Conservation (phyloP, 2,797 vertebrate genomes). For the Menidia menidia region DNA sequence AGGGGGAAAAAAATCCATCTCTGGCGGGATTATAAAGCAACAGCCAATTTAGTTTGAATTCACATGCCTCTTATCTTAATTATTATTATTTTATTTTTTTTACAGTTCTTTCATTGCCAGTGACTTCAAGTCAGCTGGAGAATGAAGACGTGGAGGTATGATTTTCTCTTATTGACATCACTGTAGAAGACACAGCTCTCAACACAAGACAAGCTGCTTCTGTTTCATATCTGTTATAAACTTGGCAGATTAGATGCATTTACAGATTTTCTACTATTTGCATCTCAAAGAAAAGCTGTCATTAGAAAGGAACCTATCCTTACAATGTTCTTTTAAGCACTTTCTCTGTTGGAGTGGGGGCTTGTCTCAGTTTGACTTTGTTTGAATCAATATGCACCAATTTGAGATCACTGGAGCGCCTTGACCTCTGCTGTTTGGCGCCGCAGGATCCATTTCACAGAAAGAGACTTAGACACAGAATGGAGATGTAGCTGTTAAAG, state of each 20-base stretch:
- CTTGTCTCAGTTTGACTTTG: constrained; percentile 26
- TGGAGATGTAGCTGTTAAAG: constrained; percentile 6
- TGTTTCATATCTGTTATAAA: background rate
- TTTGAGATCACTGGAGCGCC: constrained; percentile 28
- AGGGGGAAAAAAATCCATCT: background rate
- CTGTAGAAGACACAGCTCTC: background rate
- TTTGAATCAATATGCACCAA: constrained; percentile 41
- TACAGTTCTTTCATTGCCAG: constrained; percentile 80
- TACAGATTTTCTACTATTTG: background rate
- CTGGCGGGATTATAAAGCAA: background rate
- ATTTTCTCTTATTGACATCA: background rate
- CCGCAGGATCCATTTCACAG: constrained; percentile 33
- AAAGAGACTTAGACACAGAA: background rate
- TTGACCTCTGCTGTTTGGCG: constrained; percentile 27
- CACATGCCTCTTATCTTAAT: background rate
- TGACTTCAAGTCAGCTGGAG: constrained; percentile 77
- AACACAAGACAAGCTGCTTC: background rate
- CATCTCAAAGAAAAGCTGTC: background rate
- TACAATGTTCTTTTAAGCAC: constrained; percentile 22
- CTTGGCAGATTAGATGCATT: background rate
- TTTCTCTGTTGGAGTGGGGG: background rate
- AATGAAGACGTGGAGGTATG: constrained; percentile 81
- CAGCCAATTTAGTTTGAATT: background rate
- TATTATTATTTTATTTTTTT: constrained; percentile 20
- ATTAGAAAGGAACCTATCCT: constrained; percentile 16